Base-by-base conservation (phyloP, 2,888 invertebrate species). In the Eustalomyia histrio region DNA sequence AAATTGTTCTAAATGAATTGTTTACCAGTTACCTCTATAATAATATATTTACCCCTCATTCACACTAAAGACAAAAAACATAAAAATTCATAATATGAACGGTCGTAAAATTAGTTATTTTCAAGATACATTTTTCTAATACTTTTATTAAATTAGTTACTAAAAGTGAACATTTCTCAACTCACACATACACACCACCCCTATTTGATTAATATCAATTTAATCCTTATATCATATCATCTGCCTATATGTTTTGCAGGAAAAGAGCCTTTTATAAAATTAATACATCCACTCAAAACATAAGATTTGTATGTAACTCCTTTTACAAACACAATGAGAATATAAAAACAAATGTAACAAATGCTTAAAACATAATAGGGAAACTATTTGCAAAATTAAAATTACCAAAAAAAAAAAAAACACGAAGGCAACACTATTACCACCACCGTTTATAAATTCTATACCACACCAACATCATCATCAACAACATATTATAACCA, bases 211-310 rank as follows among this genome's bases (percentile, higher is more conserved):
- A 12, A 71, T 72, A 78, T 65, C 60, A 72, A 61, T 61, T 61
- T 55, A 39, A 78, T 35, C 35, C 72, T 50, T 47, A 67, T 78
- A 78, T 78, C 78, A 78, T 78, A 53, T 78, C 78, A 72, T 72
- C 72, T 72, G 72, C 39, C 67, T 60, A 18, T 65, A 61, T 72
- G 61, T 78, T 78, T 63, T 53, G 55, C 24, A 12, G 24, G 14
- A 24, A 57, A 53, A 79, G 64, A 64, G 69, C 79, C 79, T 55
- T 68, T 74, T 43, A 2, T 29, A 61, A 78, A 74, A 79, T 73
- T 74, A 73, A 73, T 73, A 68, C 79, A 33, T 39, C 73, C 73
- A 68, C 73, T 79, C 73, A 74, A 79, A 73, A 79, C 79, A 79
- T 68, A 68, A 68, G 79, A 68, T 79, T 73, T 73, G 6, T n/a